Evolutionary conservation across 2,888 invertebrate species (phyloP).

Genomic region (Patella depressa): DNA sequence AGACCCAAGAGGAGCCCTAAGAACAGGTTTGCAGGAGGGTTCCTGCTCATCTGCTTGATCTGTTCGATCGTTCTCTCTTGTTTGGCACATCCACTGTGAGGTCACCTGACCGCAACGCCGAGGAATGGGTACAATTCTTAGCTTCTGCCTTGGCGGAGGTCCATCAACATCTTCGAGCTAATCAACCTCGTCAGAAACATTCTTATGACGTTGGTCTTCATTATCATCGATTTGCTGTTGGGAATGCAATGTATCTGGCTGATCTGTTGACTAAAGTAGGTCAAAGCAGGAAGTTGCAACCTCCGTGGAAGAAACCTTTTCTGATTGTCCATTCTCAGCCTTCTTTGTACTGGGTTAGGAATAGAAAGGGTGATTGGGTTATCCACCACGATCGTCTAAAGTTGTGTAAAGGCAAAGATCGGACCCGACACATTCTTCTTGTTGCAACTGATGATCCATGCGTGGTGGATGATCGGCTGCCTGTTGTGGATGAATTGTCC

Average conservation of each 20-base stretch:
- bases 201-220: constrained; percentile 19
- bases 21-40: too few species aligned
- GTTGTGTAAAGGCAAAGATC: neutral
- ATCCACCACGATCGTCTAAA: constrained; percentile 14
- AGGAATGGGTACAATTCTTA: too few species aligned
- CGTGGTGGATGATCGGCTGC: too few species aligned
- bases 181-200: constrained; percentile 19
- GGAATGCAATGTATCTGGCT: constrained; percentile 14
- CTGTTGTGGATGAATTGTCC: too few species aligned
- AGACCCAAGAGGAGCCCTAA: too few species aligned
- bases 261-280: constrained; percentile 21
- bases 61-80: neutral
- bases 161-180: neutral
- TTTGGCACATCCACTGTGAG: neutral
- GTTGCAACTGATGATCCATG: too few species aligned
- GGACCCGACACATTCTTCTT: neutral
- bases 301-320: neutral
- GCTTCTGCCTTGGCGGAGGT: too few species aligned
- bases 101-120: neutral
- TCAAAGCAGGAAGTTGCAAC: neutral
- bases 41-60: too few species aligned
- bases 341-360: neutral
- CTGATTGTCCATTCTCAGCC: neutral
- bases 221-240: neutral
- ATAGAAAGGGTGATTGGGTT: neutral